A percentile compares a stretch with the other conserved stretches of the same genome.
phyloP scores from a whole-genome alignment of 2,888 invertebrate species.

The Tiliacea citrago region DNA sequence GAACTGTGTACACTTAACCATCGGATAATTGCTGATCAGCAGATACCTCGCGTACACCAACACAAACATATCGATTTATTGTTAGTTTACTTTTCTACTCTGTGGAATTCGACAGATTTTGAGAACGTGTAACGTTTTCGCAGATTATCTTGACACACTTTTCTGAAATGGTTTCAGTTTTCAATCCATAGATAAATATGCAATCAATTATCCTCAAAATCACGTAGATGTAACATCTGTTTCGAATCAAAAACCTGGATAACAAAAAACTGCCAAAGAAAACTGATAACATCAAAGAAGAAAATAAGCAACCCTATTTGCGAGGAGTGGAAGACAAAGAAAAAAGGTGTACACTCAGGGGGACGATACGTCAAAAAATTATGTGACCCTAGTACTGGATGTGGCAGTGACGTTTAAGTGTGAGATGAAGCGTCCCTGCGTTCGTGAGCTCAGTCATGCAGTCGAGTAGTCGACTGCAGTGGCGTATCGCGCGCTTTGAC shows the following conservation, averaged over 20 bases:
- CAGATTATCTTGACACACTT: not conserved
- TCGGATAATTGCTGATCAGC: slow-evolving; percentile 77
- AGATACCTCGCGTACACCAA: slow-evolving; percentile 57
- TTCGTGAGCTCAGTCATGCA: slow-evolving; percentile 58
- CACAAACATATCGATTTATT: slow-evolving; percentile 60
- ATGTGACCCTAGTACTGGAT: slow-evolving; percentile 73
- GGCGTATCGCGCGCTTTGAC: slow-evolving; percentile 37
- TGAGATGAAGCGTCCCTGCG: slow-evolving; percentile 40
- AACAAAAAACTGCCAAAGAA: slow-evolving; percentile 25
- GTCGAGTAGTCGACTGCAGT: slow-evolving; percentile 56
- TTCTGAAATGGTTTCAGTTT: not conserved
- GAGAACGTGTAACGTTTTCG: slow-evolving; percentile 1
- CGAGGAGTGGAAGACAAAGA: slow-evolving; percentile 78
- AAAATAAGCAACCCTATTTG: slow-evolving; percentile 78
- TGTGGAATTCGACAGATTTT: not conserved
- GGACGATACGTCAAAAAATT: slow-evolving; percentile 84
- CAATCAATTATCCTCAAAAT: not conserved
- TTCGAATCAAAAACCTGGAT: not conserved
- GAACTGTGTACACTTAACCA: slow-evolving; percentile 71
- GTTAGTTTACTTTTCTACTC: slow-evolving; percentile 40
- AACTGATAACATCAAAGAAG: slow-evolving; percentile 54
- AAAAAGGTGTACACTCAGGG: slow-evolving; percentile 79
- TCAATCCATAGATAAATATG: not conserved
- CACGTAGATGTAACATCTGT: not conserved
- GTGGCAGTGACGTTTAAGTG: slow-evolving; percentile 40